phyloP scores from a whole-genome alignment of 2,113 vertebrate genomes.

The Antennarius striatus region DNA sequence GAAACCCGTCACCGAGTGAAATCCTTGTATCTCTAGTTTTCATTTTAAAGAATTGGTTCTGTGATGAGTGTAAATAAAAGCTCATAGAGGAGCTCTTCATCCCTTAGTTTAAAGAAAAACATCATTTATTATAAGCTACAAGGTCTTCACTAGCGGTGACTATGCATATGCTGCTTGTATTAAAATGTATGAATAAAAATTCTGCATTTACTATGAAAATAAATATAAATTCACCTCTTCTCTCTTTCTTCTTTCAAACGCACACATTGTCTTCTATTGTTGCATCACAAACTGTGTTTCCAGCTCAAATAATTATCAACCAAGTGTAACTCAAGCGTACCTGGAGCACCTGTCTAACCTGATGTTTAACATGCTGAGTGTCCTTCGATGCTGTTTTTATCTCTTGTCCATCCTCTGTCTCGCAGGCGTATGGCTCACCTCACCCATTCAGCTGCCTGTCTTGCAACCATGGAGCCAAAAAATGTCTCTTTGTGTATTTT shows the following conservation, averaged over 20 bases:
- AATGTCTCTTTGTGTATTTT: slow-evolving; percentile 41
- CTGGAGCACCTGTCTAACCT: slow-evolving; percentile 11
- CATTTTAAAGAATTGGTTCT: background rate
- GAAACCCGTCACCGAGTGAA: background rate
- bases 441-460: slow-evolving; percentile 61
- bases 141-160: slow-evolving; percentile 8
- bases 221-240: background rate
- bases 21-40: slow-evolving; percentile 11
- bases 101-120: background rate
- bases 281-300: too few species aligned
- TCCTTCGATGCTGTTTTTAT: slow-evolving; percentile 26
- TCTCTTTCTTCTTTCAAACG: background rate
- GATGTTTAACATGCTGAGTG: slow-evolving; percentile 29
- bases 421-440: slow-evolving; percentile 54
- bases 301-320: too few species aligned
- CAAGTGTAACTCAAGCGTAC: slow-evolving; percentile 8
- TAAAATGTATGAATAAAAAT: background rate
- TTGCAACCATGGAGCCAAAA: slow-evolving; percentile 46
- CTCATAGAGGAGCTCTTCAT: background rate
- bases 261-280: too few species aligned
- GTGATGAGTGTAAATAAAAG: background rate
- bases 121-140: background rate
- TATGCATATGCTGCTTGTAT: background rate
- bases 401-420: slow-evolving; percentile 47
- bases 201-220: background rate